Evolutionary conservation across 2,113 vertebrate genomes (phyloP), one percentile per base, ranked within the genome.

Genomic region (Hemichromis elongatus): DNA sequence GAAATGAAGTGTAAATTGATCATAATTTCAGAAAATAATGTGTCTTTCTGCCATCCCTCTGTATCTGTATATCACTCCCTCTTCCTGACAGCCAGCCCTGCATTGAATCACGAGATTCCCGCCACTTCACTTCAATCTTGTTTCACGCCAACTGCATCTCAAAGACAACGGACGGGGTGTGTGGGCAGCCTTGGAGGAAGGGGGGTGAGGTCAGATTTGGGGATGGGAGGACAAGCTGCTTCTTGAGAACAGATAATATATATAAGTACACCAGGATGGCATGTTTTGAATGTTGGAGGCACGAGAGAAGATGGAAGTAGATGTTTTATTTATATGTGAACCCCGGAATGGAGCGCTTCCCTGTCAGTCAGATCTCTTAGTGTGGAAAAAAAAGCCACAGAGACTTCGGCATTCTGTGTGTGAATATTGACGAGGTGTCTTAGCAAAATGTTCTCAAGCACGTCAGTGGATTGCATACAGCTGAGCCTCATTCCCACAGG

Each of bases 101-200:
- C 56, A 42, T 50, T 75, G 63, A 54, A 78, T 92, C 82, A 56
- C 63, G 28, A 87, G 83, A 73, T 94, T 95, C 94, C 93, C 89
- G 78, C 92, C 95, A 94, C 80, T 84, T 84, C 77, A 53, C 11
- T 82, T 59, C 89, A 92, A 89, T 92, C 92, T 86, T 90, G 91
- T 94, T 94, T 96, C 94, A 93, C 73, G 77, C 90, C 89, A 87
- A 89, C 56, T 91, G 88, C 57, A 26, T 89, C 86, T 93, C 88
- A 94, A 88, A 90, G 45, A 86, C 45, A 35, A 24, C 5, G 19
- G 59, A 73, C 13, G 3, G 78, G 50, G 78, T 88, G 75, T 81
- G 68, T 55, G 45, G 80, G 80, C 56, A 85, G 55, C 35, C 11
- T 26, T 57, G 16, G 53, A 82, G 37, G 21, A 45, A n/a, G 82